Evolutionary conservation across 2,888 invertebrate species (phyloP).

Genomic region (Caradrina kadenii): DNA sequence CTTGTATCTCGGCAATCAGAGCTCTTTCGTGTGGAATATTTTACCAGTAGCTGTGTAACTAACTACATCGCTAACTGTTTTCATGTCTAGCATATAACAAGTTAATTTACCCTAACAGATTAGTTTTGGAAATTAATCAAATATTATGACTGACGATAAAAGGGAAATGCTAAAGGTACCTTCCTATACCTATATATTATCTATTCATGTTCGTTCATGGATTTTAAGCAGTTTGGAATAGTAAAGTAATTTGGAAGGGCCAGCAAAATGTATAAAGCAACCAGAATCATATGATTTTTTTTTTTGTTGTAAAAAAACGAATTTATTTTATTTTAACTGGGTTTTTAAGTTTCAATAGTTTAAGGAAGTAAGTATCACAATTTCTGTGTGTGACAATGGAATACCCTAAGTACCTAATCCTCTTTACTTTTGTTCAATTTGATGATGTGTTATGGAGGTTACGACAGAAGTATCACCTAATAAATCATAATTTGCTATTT

Average conservation of each 20-base stretch:
- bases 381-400: too few relatives aligned
- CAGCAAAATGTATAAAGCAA: not conserved
- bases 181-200: conserved; percentile 14
- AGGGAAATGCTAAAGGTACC: conserved; percentile 3
- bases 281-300: not conserved
- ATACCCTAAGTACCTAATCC: too few relatives aligned
- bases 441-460: too few relatives aligned
- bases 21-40: not conserved
- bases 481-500: too few relatives aligned
- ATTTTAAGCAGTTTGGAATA: too few relatives aligned
- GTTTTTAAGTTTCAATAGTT: too few relatives aligned
- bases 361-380: too few relatives aligned
- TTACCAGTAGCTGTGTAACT: not conserved
- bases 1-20: too few relatives aligned
- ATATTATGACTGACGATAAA: conserved; percentile 33
- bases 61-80: not conserved
- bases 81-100: conserved; percentile 12
- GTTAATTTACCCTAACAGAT: conserved; percentile 25
- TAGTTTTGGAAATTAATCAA: conserved; percentile 35
- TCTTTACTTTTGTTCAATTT: too few relatives aligned
- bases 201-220: not conserved
- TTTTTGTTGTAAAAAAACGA: not conserved
- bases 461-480: not conserved
- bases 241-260: conserved; percentile 11
- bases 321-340: too few relatives aligned